Evolutionary conservation across 2,113 vertebrate species (phyloP), one percentile per base, ranked within the genome.

Genomic region (Psammodynastes pulverulentus): DNA sequence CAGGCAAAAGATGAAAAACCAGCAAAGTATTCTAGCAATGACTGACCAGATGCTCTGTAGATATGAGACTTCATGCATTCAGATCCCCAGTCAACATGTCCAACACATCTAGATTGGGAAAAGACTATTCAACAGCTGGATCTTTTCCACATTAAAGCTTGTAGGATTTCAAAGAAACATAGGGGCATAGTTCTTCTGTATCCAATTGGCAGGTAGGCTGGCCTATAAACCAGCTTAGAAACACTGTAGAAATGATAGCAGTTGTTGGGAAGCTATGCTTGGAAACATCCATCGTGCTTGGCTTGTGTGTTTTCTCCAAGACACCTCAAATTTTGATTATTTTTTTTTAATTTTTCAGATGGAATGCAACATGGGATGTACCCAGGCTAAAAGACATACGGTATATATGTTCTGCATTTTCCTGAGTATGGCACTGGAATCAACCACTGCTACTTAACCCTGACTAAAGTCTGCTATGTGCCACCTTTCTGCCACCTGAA

Each of bases 281-380:
- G 46, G 23, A 46, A 52, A n/a, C 48, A 43, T 72, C n/a, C 51
- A 12, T 29, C 15, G 12, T 72, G 56, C 23, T 54, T 26, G 34
- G 62, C 43, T 88, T 52, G 19, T 86, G 17, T 48, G 5, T 58
- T 7, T 26, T 17, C 39, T 58, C 21, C 26, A 58, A 88, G 21
- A 84, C 29, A 8, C 3, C 45, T 92, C 29, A 49, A 8, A 39
- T 89, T 89, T 9, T 51, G 88, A 48, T 34, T 19, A 46, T 8
- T 39, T 8, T 49, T n/a, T 58, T 13, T 87, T 52, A 56, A 45
- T 5, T 89, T 92, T 85, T 85, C 72, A 92, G 72, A 23, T n/a
- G 58, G 53, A 92, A 89, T 62, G n/a, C 45, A 58, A 58, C 91
- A 62, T 88, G 87, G 51, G 43, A 92, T 85, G 52, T 54, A 15